phyloP scores from a whole-genome alignment of 2,797 vertebrate genomes.

The Bothrops alternatus region DNA sequence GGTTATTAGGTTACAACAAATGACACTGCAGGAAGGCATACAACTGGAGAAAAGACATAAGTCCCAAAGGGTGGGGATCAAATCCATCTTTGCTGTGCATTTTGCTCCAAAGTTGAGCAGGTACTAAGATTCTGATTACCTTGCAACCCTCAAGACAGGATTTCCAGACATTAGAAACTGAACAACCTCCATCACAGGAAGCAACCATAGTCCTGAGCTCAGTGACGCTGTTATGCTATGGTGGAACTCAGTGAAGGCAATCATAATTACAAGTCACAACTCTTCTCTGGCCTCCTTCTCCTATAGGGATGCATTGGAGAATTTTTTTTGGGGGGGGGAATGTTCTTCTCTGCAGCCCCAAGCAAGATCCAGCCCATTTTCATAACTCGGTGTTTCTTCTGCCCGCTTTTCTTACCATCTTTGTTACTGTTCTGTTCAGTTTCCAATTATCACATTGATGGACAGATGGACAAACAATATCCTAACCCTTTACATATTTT shows the following conservation, averaged over 20 bases:
- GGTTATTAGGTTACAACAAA: not conserved
- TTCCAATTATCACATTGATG: not conserved
- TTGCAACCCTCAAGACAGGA: not conserved
- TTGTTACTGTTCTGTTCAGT: not conserved
- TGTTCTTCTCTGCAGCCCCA: not conserved
- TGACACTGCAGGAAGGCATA: conserved; percentile 9
- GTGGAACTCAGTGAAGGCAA: not conserved
- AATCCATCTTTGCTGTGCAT: not conserved
- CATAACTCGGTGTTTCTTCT: not conserved
- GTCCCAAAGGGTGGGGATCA: not conserved
- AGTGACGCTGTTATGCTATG: not conserved
- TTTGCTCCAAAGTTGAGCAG: not conserved
- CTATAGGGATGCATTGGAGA: not conserved
- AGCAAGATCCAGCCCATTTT: not conserved
- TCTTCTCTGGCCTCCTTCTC: not conserved
- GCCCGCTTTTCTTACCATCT: not conserved
- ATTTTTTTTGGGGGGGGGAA: not conserved
- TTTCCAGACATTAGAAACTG: not conserved
- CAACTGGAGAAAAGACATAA: not conserved
- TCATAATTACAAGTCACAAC: not conserved
- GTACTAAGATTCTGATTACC: no score
- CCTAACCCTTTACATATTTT: not conserved
- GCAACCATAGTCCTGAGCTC: not conserved
- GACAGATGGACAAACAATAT: not conserved
- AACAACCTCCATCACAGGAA: not conserved